A percentile compares a stretch with the other conserved stretches of the same genome.
phyloP scores from a whole-genome alignment of 2,797 vertebrate genomes.

The Podarcis siculus region DNA sequence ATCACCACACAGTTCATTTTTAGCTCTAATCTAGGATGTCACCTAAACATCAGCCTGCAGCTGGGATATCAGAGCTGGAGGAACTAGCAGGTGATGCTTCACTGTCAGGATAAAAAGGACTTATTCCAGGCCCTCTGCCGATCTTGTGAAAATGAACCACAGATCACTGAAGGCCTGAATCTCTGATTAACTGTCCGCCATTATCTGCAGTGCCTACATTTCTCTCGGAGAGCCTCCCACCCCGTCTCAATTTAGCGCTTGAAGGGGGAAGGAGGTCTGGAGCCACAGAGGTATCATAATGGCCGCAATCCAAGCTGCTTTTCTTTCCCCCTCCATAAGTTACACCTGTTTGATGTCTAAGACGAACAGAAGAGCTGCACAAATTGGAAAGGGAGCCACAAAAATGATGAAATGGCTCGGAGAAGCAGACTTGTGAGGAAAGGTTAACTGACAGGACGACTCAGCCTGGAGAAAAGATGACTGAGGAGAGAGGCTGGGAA shows the following conservation, averaged over 20 bases:
- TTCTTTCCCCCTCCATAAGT: not conserved
- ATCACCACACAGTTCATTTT: not conserved
- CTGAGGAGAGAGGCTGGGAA: not conserved
- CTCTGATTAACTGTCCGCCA: not conserved
- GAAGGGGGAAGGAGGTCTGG: not conserved
- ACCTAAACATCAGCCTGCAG: not conserved
- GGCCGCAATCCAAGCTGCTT: not conserved
- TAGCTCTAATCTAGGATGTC: not conserved
- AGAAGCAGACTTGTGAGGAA: constrained; percentile 3
- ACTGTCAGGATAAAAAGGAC: not conserved
- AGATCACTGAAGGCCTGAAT: not conserved
- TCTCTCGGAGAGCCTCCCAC: not conserved
- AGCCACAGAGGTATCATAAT: not conserved
- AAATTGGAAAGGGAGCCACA: not conserved
- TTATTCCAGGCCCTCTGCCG: not conserved
- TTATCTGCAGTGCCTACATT: not conserved
- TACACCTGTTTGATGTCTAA: not conserved
- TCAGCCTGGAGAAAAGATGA: constrained; percentile 15
- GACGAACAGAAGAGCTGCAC: not conserved
- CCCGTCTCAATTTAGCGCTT: not conserved
- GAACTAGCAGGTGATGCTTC: not conserved
- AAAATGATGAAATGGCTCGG: constrained; percentile 1
- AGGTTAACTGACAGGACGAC: not conserved
- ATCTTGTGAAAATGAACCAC: not conserved
- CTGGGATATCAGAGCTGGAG: not conserved